phyloP scores from a whole-genome alignment of 2,113 vertebrate genomes.

The Cavia porcellus region DNA sequence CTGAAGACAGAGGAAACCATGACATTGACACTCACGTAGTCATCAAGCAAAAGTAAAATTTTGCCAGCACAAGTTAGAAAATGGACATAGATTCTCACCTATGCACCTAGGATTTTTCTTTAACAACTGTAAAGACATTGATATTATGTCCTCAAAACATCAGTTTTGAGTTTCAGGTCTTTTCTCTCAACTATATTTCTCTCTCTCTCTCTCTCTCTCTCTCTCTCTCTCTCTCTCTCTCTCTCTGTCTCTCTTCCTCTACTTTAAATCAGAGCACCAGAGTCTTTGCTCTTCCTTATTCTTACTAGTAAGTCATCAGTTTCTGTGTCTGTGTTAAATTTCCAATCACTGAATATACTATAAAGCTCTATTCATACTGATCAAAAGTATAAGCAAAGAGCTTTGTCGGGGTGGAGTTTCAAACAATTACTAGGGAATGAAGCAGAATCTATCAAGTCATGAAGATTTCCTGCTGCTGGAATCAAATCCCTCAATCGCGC shows the following conservation, averaged over 20 bases:
- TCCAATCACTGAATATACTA: not conserved
- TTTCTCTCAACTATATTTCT: not conserved
- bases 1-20: not conserved
- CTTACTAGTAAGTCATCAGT: not conserved
- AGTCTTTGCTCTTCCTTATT: not conserved
- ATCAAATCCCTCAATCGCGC: fast-evolving
- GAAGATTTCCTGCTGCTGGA: not conserved
- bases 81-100: not conserved
- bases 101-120: not conserved
- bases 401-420: not conserved
- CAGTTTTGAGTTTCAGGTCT: not conserved
- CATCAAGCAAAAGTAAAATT: not conserved
- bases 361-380: not conserved
- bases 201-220: too few relatives aligned
- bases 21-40: not conserved
- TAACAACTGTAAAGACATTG: not conserved
- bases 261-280: not conserved
- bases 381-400: not conserved
- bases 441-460: not conserved
- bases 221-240: not conserved
- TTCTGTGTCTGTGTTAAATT: not conserved
- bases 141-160: not conserved
- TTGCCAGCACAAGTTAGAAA: not conserved
- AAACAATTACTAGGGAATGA: not conserved
- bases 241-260: too few relatives aligned